These are phyloP conservation scores for Augochlora pura DNA, from an alignment of 1,140 invertebrate species.

Conservation along the genomic window DNA sequence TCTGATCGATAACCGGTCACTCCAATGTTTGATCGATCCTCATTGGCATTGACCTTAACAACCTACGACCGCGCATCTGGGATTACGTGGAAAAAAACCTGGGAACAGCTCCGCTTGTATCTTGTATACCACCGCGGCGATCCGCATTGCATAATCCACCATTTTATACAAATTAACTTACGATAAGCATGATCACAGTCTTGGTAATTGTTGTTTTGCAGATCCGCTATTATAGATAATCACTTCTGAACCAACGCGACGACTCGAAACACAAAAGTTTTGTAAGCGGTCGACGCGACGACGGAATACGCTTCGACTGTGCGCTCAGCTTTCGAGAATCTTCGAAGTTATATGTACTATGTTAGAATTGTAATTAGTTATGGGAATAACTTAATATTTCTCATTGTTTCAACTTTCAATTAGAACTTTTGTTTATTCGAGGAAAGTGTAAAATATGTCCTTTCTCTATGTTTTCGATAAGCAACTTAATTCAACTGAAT, in stretches of 20 bases:
- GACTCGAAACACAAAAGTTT: background rate
- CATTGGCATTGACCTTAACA: slow-evolving; percentile 42
- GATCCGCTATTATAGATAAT: slow-evolving; percentile 34
- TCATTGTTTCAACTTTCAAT: no score
- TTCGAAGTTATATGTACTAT: no score
- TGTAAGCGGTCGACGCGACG: background rate
- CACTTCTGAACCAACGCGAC: background rate
- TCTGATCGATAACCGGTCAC: background rate
- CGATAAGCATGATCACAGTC: slow-evolving; percentile 32
- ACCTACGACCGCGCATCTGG: background rate
- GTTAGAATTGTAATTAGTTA: no score
- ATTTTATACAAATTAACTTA: slow-evolving; percentile 41
- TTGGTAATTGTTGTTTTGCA: slow-evolving; percentile 32
- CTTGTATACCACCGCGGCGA: background rate
- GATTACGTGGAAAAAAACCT: background rate
- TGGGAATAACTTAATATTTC: no score
- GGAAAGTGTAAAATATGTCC: no score
- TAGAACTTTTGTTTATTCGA: no score
- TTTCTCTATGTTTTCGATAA: no score
- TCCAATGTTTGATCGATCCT: slow-evolving; percentile 35
- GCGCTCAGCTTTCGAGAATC: background rate
- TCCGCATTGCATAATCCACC: slow-evolving; percentile 22
- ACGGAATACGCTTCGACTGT: background rate
- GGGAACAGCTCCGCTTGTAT: background rate
- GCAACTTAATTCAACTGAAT: no score